Conservation (phyloP, 2,113 vertebrate species). For the Cyanoliseus patagonus region DNA sequence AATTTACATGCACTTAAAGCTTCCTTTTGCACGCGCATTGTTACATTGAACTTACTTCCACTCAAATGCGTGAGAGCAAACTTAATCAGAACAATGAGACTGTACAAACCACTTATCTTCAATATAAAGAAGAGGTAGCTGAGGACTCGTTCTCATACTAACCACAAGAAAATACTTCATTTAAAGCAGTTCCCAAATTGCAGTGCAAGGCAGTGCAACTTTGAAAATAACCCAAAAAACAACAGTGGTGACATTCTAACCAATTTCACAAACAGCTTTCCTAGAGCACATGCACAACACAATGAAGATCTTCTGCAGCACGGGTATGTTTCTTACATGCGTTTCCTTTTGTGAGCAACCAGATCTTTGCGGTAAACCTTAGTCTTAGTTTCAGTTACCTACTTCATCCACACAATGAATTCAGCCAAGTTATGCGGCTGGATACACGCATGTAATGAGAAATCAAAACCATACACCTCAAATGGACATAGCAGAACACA, state of each 20-base stretch:
- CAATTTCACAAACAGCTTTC: neutral
- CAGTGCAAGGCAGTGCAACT: neutral
- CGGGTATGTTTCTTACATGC: neutral
- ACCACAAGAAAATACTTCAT: neutral
- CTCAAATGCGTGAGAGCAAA: neutral
- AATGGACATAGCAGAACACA: neutral
- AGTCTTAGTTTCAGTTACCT: neutral
- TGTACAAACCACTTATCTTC: neutral
- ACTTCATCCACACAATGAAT: neutral
- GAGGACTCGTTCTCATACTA: neutral
- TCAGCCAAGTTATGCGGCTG: neutral
- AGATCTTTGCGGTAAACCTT: neutral
- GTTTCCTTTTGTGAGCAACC: accelerated
- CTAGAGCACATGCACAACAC: neutral
- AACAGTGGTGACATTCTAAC: neutral
- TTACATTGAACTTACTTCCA: neutral
- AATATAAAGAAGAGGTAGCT: neutral
- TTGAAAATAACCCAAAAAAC: neutral
- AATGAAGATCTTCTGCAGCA: neutral
- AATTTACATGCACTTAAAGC: neutral
- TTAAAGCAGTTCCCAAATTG: neutral
- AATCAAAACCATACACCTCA: neutral
- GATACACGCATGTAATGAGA: accelerated
- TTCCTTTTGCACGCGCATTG: neutral
- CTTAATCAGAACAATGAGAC: neutral